Conservation (phyloP, 2,797 vertebrate genomes). For the Megaceryle alcyon region DNA sequence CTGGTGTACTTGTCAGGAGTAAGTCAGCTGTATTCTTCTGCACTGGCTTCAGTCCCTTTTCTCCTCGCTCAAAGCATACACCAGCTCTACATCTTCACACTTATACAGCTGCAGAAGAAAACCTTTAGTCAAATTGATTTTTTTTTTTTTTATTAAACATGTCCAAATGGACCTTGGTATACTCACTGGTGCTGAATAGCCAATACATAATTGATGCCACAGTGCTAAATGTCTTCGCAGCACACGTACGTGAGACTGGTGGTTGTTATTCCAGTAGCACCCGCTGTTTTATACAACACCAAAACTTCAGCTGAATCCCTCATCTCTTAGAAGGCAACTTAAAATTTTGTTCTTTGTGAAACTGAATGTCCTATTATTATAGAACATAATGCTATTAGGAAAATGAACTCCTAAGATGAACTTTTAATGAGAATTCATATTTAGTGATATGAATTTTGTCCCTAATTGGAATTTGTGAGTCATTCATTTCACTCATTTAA, state of each 20-base stretch:
- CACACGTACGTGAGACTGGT: rapidly evolving
- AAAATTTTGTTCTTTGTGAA: background rate
- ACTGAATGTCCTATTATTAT: background rate
- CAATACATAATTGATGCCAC: background rate
- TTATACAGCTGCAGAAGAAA: background rate
- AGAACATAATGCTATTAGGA: background rate
- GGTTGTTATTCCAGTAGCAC: background rate
- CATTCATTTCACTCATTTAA: background rate
- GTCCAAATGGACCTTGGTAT: background rate
- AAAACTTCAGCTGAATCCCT: background rate
- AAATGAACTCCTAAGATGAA: background rate
- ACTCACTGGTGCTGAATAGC: background rate
- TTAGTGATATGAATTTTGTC: background rate
- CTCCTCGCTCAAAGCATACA: background rate
- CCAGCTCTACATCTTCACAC: background rate
- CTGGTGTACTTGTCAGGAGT: background rate
- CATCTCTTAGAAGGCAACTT: background rate
- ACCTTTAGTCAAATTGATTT: background rate
- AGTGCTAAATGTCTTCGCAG: background rate
- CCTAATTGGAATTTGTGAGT: background rate
- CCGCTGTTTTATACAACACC: background rate
- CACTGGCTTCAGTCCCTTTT: background rate
- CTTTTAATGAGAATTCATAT: background rate
- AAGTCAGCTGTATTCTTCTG: background rate
- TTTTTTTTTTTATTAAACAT: background rate